phyloP scores from a whole-genome alignment of 2,797 vertebrate genomes.

The Liasis olivaceus region DNA sequence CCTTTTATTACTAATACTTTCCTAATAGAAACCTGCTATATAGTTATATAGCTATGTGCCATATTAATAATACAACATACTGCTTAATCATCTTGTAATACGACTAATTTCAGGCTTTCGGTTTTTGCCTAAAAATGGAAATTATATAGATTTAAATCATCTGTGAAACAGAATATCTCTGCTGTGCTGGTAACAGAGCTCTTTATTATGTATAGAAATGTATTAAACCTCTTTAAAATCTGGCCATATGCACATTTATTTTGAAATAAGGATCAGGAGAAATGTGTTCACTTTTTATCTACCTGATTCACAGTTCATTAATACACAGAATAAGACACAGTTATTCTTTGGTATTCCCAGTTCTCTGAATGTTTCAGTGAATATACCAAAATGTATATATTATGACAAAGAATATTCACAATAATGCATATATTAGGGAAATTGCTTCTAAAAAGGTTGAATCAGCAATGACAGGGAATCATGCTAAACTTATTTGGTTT shows the following conservation, averaged over 20 bases:
- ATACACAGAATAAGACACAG: not conserved
- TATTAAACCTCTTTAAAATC: slow-evolving; percentile 40
- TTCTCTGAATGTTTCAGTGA: not conserved
- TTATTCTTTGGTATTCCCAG: not conserved
- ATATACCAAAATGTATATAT: not conserved
- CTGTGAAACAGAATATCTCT: slow-evolving; percentile 19
- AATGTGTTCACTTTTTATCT: not conserved
- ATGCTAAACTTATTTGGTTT: too few species aligned
- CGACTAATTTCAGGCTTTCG: slow-evolving; percentile 58
- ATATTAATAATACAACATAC: slow-evolving; percentile 51
- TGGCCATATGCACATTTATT: not conserved
- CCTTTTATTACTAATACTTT: slow-evolving; percentile 49
- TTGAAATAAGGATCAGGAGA: not conserved
- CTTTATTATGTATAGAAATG: slow-evolving; percentile 33
- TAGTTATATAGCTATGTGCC: slow-evolving; percentile 13
- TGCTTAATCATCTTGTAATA: slow-evolving; percentile 36
- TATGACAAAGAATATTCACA: not conserved
- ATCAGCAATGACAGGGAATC: too few species aligned
- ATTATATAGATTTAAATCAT: slow-evolving; percentile 53
- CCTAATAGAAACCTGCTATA: slow-evolving; percentile 46
- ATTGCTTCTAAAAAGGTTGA: not conserved
- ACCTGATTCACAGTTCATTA: not conserved
- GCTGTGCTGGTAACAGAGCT: slow-evolving; percentile 18
- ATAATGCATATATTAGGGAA: not conserved
- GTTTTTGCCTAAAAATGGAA: slow-evolving; percentile 51